Conservation (phyloP, 35 echinoderm and acorn worm genomes). For the Acanthaster planci region DNA sequence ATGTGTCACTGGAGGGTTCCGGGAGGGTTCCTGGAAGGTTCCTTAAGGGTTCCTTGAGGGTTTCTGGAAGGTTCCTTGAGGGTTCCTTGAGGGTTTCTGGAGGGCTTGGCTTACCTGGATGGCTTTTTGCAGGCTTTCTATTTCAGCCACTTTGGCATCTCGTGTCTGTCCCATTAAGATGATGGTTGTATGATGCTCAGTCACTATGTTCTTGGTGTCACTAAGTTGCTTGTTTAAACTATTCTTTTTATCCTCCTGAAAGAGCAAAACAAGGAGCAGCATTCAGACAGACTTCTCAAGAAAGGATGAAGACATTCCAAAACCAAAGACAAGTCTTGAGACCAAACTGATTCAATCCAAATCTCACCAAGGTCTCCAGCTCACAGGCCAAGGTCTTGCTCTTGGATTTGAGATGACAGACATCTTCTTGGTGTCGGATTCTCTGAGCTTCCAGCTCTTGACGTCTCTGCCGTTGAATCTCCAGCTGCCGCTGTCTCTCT, state of each 20-base stretch:
- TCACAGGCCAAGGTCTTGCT: conserved; percentile 92
- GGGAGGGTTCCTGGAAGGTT: no score
- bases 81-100: no score
- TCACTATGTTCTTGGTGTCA: conserved; percentile 52
- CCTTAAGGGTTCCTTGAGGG: no score
- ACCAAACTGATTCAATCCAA: no score
- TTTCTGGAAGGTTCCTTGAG: no score
- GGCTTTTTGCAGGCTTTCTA: conserved; percentile 75
- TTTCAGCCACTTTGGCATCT: conserved; percentile 86
- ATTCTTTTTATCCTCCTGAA: conserved; percentile 96
- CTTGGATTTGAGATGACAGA: conserved; percentile 88
- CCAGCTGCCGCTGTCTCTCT: conserved; percentile 88
- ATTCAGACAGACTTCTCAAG: not conserved
- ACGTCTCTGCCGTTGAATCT: conserved; percentile 75
- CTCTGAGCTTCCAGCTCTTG: conserved; percentile 87
- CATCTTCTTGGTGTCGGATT: conserved; percentile 87
- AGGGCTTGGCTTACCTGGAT: conserved; percentile 59
- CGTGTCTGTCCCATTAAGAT: conserved; percentile 85
- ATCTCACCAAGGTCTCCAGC: conserved; percentile 85
- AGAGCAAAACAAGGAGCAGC: not conserved
- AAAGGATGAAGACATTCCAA: not conserved
- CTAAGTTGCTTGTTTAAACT: conserved; percentile 72
- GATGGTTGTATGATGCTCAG: conserved; percentile 68
- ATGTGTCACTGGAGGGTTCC: no score
- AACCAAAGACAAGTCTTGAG: no score